Evolutionary conservation across 2,888 invertebrate genomes (phyloP), one percentile per base, ranked within the genome.

Genomic region (Lingula anatina): DNA sequence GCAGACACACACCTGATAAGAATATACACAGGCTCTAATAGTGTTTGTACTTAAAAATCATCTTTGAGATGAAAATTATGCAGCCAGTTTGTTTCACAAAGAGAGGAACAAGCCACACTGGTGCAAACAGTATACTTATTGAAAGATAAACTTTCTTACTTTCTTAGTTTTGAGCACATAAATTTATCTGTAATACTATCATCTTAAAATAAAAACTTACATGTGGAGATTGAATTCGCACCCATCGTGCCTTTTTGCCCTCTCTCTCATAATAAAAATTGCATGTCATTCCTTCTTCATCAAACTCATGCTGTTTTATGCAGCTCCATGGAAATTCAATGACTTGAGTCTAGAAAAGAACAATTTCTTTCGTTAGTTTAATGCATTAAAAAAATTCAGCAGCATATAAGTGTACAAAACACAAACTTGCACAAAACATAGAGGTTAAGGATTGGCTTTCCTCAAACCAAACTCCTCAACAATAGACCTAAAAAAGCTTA

Each of bases 231-330:
- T 86, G 88, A 65, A 92, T 87, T 81, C 89, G 89, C 56, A 92
- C 85, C 85, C 88, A 86, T 75, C 90, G 81, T 4, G 89, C 84
- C 62, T 87, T 87, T 71, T 89, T 88, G 66, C 88, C 89, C 37
- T 83, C 84, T 66, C 89, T 82, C 67, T 85, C 83, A 78, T 94
- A 95, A 62, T 90, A 86, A 78, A 96, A 86, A 69, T 89, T 86
- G 77, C 92, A 89, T 23, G 91, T 89, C 83, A 90, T 90, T 23
- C 88, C 90, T 66, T 92, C 93, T 73, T 94, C 93, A 76, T 95
- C 93, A 3, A 88, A 84, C 70, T 90, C 88, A 88, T 90, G 94
- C 68, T 86, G 84, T 51, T 86, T 83, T 54, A 95, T 86, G 60
- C 83, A 83, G 55, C 85, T 83, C 94, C 94, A 95, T 44, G 84